A percentile compares a stretch with the other conserved stretches of the same genome.
Conservation (phyloP, 2,113 vertebrate species). For the Isurus oxyrinchus region DNA sequence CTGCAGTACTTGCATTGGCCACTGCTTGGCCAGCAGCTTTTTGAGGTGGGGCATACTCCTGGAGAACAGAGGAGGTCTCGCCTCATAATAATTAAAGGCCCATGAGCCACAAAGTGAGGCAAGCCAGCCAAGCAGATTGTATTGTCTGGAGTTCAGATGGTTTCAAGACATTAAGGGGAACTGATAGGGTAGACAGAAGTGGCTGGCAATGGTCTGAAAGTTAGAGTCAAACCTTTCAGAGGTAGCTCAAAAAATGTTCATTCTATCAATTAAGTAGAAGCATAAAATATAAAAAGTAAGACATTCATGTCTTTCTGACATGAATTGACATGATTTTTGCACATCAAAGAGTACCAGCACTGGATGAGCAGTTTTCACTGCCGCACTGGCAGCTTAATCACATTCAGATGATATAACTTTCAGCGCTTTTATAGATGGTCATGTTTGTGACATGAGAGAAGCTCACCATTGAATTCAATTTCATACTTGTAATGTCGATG, state of each 20-base stretch:
- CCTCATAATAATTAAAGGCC: background rate
- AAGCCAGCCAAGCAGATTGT: background rate
- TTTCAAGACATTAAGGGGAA: background rate
- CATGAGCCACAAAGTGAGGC: background rate
- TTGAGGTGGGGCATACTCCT: background rate
- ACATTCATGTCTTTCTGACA: background rate
- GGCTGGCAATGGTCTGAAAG: background rate
- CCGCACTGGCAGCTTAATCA: background rate
- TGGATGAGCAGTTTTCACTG: background rate
- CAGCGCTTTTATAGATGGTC: background rate
- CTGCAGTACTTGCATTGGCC: background rate
- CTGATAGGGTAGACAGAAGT: background rate
- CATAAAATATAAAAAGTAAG: background rate
- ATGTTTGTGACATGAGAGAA: background rate
- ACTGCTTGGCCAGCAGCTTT: background rate
- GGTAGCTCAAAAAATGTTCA: background rate
- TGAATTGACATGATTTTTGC: background rate
- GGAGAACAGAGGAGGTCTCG: background rate
- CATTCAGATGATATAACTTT: background rate
- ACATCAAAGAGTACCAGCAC: background rate
- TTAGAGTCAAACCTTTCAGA: background rate
- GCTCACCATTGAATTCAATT: slow-evolving; percentile 28
- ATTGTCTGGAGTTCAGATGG: background rate
- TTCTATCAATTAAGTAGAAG: background rate
- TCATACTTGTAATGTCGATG: slow-evolving; percentile 3